Conservation (phyloP, 2,113 vertebrate species). For the Oncorhynchus mykiss region DNA sequence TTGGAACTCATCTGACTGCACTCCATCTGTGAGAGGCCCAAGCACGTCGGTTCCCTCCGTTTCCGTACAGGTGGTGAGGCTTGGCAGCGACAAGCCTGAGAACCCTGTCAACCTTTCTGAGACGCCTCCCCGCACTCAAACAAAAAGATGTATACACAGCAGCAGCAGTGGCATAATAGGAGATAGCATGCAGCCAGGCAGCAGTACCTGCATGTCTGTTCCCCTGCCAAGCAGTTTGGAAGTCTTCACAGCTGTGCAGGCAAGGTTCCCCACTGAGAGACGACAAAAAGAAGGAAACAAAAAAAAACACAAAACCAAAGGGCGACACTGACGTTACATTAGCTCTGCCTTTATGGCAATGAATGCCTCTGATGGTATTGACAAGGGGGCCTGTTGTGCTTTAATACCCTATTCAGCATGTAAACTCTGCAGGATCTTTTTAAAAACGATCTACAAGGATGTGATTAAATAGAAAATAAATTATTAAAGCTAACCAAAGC, state of each 20-base stretch:
- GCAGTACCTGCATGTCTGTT: constrained; percentile 61
- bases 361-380: constrained; percentile 60
- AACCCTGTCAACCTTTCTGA: constrained; percentile 60
- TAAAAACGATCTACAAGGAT: constrained; percentile 57
- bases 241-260: constrained; percentile 68
- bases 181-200: constrained; percentile 23
- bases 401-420: constrained; percentile 50
- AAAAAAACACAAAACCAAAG: constrained; percentile 63
- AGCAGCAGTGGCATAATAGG: not conserved
- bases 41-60: constrained; percentile 47
- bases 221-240: constrained; percentile 53
- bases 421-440: constrained; percentile 40
- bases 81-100: constrained; percentile 53
- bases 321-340: constrained; percentile 61
- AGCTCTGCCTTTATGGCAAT: constrained; percentile 65
- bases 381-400: constrained; percentile 59
- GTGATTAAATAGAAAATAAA: constrained; percentile 54
- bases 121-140: constrained; percentile 54
- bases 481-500: constrained; percentile 58
- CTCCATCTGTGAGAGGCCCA: constrained; percentile 48
- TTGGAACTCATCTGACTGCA: constrained; percentile 47
- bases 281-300: constrained; percentile 51
- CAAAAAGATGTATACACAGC: constrained; percentile 39
- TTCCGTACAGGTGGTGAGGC: constrained; percentile 62
- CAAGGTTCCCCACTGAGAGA: constrained; percentile 55